Percentiles rank a stretch among this genome's conserved stretches.
phyloP scores from a whole-genome alignment of 2,888 invertebrate genomes.

The Drosophila acutilabella region DNA sequence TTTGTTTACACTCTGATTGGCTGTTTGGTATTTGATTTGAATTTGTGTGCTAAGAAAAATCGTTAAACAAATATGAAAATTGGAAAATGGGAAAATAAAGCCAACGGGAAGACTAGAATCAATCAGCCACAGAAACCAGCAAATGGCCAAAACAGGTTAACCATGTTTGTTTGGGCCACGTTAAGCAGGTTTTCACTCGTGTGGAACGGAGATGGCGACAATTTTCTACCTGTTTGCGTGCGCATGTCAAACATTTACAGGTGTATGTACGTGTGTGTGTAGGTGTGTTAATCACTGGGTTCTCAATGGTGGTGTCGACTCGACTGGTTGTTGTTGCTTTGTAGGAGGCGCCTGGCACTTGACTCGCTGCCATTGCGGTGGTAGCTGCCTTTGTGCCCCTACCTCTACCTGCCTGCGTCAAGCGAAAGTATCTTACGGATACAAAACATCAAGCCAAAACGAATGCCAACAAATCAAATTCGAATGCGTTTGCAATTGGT shows the following conservation, averaged over 20 bases:
- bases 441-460: conserved; percentile 28
- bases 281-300: conserved; percentile 33
- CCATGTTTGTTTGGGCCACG: neutral
- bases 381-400: conserved; percentile 27
- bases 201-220: conserved; percentile 50
- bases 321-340: conserved; percentile 13
- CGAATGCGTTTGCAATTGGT: conserved; percentile 72
- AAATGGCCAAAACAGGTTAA: conserved; percentile 38
- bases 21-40: conserved; percentile 38
- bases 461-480: conserved; percentile 74
- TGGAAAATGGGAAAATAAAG: conserved; percentile 5
- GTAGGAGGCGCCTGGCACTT: conserved; percentile 63
- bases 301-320: conserved; percentile 33
- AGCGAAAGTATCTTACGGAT: conserved; percentile 35
- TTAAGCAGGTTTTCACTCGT: conserved; percentile 10
- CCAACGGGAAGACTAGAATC: conserved; percentile 26
- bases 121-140: conserved; percentile 33
- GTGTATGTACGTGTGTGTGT: neutral
- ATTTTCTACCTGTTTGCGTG: conserved; percentile 39
- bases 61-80: conserved; percentile 32
- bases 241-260: conserved; percentile 44
- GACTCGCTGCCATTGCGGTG: conserved; percentile 55
- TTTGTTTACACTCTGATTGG: conserved; percentile 81
- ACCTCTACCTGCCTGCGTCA: conserved; percentile 18
- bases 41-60: conserved; percentile 20